A percentile compares a stretch with the other conserved stretches of the same genome.
phyloP scores from a whole-genome alignment of 1,140 invertebrate species.

The Drosophila novamexicana region DNA sequence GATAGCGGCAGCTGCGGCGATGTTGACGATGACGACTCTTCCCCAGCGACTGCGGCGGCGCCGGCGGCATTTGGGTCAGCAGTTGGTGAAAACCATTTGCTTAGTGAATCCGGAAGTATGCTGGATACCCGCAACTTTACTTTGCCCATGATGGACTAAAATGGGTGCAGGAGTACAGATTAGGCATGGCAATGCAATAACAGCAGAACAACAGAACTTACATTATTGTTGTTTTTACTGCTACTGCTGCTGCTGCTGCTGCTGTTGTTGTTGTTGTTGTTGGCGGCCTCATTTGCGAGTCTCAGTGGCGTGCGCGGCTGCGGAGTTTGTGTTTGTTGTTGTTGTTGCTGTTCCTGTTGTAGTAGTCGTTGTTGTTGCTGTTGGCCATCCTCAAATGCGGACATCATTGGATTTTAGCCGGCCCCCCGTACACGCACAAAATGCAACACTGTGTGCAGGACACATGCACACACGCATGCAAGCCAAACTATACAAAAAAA shows the following conservation, averaged over 20 bases:
- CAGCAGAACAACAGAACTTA: conserved; percentile 39
- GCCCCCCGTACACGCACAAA: conserved; percentile 42
- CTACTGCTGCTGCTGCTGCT: conserved; percentile 1
- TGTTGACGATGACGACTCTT: not conserved
- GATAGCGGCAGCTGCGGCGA: conserved; percentile 16
- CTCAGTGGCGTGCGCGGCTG: conserved; percentile 37
- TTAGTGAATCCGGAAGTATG: conserved; percentile 65
- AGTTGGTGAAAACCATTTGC: conserved; percentile 76
- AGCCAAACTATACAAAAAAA: conserved; percentile 20
- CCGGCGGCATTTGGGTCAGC: not conserved
- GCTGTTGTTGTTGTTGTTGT: conserved; percentile 8
- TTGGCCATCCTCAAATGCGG: conserved; percentile 59
- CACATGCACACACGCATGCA: conserved; percentile 30
- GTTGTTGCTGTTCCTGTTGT: conserved; percentile 17
- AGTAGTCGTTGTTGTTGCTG: conserved; percentile 1
- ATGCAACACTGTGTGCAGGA: conserved; percentile 39
- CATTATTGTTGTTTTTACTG: conserved; percentile 26
- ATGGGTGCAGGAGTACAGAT: not conserved
- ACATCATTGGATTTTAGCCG: conserved; percentile 69
- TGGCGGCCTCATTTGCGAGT: conserved; percentile 25
- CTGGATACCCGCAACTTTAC: conserved; percentile 68
- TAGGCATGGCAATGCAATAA: not conserved
- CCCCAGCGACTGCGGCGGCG: not conserved
- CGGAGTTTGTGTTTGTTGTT: conserved; percentile 3
- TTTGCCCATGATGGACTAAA: conserved; percentile 78